phyloP scores from a whole-genome alignment of 2,797 vertebrate species.

The Sibirionetta formosa region DNA sequence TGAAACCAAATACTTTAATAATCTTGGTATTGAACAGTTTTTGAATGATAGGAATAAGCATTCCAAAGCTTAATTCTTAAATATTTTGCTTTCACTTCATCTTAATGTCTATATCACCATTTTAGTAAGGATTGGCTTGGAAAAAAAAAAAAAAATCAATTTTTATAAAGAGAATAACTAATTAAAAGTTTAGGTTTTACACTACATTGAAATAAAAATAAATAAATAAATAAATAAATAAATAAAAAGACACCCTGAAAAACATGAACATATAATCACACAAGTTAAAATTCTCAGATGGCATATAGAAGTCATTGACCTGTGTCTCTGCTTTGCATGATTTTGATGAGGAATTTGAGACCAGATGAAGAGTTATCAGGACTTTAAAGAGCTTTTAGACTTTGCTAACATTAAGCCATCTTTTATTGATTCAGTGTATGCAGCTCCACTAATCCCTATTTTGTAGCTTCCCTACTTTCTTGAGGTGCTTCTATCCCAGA shows the following conservation, averaged over 20 bases:
- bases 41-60: background rate
- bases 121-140: background rate
- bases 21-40: background rate
- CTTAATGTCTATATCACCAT: fast-evolving
- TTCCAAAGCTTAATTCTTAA: background rate
- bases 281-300: background rate
- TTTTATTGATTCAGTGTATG: background rate
- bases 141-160: background rate
- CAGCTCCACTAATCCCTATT: background rate
- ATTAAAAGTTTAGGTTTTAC: background rate
- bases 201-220: background rate
- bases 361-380: background rate
- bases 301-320: background rate
- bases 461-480: background rate
- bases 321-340: background rate
- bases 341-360: background rate
- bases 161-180: background rate
- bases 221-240: background rate
- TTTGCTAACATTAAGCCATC: background rate
- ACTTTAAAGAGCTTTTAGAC: background rate
- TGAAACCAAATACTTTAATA: background rate
- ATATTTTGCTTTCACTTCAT: background rate
- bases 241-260: background rate
- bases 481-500: background rate
- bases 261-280: background rate